Conservation (phyloP, 2,797 vertebrate species). For the Tragelaphus eurycerus region DNA sequence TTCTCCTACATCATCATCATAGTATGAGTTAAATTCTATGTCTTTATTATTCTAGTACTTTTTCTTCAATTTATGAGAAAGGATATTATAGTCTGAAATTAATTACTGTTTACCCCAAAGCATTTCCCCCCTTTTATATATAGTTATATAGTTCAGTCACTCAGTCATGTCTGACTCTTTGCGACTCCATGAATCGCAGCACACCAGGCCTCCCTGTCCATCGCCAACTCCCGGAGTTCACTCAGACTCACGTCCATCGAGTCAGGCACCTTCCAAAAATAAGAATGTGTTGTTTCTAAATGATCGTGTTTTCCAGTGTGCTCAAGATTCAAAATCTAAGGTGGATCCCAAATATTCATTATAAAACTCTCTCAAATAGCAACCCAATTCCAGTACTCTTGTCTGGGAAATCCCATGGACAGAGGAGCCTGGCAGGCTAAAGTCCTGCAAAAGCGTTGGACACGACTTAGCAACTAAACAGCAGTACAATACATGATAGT, state of each 20-base stretch:
- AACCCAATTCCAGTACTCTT: neutral
- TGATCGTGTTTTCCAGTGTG: neutral
- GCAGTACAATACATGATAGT: neutral
- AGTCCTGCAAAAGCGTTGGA: neutral
- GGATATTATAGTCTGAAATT: neutral
- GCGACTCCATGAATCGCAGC: too few relatives aligned
- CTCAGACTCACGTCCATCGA: too few relatives aligned
- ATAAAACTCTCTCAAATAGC: neutral
- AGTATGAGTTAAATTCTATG: neutral
- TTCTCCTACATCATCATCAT: neutral
- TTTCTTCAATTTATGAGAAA: constrained; percentile 35
- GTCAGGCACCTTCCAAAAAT: neutral
- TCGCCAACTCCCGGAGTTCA: too few relatives aligned
- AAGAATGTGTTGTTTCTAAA: neutral
- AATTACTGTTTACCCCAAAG: neutral
- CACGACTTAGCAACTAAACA: neutral
- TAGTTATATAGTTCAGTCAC: too few relatives aligned
- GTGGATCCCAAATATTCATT: neutral
- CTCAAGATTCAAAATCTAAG: constrained; percentile 6
- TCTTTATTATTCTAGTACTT: neutral
- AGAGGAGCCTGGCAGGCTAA: neutral
- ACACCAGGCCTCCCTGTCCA: too few relatives aligned
- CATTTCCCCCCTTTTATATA: neutral
- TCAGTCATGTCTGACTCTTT: too few relatives aligned
- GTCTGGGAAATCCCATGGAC: neutral